A percentile compares a stretch with the other conserved stretches of the same genome.
Evolutionary conservation across 2,797 vertebrate species (phyloP).

Genomic region (Atherinosoma microstoma): DNA sequence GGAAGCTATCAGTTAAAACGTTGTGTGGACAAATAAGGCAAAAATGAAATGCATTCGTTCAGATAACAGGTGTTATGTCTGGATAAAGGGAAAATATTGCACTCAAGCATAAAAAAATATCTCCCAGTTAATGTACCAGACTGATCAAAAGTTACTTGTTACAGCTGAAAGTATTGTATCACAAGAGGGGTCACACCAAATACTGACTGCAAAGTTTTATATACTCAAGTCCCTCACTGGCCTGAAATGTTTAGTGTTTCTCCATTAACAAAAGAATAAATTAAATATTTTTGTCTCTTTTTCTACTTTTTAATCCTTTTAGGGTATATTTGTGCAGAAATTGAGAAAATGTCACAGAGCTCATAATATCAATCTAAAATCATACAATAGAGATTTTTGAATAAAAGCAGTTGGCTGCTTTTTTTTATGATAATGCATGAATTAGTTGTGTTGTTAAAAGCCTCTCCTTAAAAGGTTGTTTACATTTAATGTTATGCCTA

Average conservation of each 20-base stretch:
- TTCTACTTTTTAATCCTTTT: neutral
- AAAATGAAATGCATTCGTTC: neutral
- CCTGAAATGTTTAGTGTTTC: neutral
- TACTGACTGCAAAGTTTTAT: neutral
- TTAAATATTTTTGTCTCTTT: neutral
- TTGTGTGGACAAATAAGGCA: neutral
- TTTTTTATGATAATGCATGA: constrained; percentile 8
- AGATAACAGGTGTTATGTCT: neutral
- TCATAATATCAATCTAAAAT: neutral
- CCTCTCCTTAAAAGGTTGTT: constrained; percentile 18
- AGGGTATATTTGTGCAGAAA: neutral
- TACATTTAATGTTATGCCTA: constrained; percentile 19
- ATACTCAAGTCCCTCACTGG: neutral
- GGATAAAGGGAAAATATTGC: neutral
- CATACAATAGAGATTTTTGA: neutral
- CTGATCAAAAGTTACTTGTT: neutral
- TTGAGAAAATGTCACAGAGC: neutral
- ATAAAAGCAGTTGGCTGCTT: constrained; percentile 4
- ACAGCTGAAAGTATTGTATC: neutral
- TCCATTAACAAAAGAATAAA: neutral
- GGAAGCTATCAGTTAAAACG: neutral
- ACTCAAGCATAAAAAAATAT: neutral
- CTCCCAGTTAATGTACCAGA: no score
- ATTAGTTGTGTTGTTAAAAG: constrained; percentile 4
- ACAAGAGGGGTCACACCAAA: neutral